Evolutionary conservation across 2,797 vertebrate species (phyloP).

Genomic region (Pelodytes ibericus): DNA sequence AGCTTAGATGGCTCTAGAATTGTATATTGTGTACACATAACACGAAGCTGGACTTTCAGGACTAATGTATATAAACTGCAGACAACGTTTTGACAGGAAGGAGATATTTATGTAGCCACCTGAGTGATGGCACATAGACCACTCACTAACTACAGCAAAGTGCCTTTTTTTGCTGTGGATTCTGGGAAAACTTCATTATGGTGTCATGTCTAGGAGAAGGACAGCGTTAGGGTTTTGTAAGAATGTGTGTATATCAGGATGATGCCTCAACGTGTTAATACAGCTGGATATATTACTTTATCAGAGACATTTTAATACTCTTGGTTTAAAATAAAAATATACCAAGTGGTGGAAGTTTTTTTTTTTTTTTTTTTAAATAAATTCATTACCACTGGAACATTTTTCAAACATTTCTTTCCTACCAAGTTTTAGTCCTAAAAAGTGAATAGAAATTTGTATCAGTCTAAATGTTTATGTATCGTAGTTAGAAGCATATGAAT

Average conservation of each 20-base stretch:
- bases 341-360: no score
- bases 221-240: background rate
- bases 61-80: constrained; percentile 33
- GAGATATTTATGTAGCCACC: background rate
- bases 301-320: no score
- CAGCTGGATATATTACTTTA: no score
- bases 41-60: constrained; percentile 24
- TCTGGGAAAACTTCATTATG: background rate
- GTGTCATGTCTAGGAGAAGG: background rate
- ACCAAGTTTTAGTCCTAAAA: constrained; percentile 10
- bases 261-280: background rate
- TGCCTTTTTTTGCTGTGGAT: background rate
- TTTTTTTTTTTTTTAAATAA: no score
- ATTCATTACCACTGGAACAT: no score
- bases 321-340: no score
- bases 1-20: constrained; percentile 10
- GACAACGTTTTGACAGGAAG: background rate
- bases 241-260: background rate
- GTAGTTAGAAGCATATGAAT: background rate
- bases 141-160: background rate
- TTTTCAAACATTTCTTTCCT: background rate
- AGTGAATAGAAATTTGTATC: background rate
- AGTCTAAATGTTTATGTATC: background rate
- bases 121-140: background rate
- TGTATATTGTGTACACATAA: constrained; percentile 32